phyloP scores from a whole-genome alignment of 1,140 invertebrate species.

The Lineus longissimus region DNA sequence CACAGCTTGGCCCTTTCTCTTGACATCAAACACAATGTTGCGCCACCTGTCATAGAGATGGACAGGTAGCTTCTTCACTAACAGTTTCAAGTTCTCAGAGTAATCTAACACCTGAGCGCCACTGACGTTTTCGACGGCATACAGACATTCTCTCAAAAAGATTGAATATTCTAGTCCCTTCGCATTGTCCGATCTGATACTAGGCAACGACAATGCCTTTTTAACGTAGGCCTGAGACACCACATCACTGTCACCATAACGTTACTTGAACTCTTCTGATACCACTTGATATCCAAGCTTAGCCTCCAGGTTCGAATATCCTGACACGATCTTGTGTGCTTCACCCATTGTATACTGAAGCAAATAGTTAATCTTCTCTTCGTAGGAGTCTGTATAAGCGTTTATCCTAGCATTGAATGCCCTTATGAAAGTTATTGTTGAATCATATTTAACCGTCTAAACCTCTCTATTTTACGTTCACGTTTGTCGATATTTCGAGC shows the following conservation, averaged over 20 bases:
- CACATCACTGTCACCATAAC: no score
- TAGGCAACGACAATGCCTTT: constrained; percentile 12
- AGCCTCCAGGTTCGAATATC: constrained; percentile 14
- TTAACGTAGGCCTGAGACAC: constrained; percentile 18
- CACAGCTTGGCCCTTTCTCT: no score
- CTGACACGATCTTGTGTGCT: constrained; percentile 14
- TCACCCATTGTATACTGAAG: no score
- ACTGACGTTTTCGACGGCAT: constrained; percentile 11
- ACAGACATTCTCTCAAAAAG: constrained; percentile 17
- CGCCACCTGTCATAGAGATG: no score
- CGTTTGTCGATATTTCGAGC: no score
- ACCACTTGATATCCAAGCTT: constrained; percentile 11
- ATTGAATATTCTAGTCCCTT: constrained; percentile 17
- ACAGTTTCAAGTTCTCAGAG: constrained; percentile 8
- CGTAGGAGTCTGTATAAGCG: constrained; percentile 13
- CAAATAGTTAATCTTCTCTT: constrained; percentile 14
- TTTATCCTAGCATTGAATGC: constrained; percentile 16
- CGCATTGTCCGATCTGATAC: constrained; percentile 9
- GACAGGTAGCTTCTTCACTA: neutral
- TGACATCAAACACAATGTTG: neutral
- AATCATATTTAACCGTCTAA: no score
- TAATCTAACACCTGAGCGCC: constrained; percentile 8
- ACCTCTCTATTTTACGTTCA: no score
- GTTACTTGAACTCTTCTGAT: no score
- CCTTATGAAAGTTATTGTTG: no score